Base-by-base conservation (phyloP, 2,797 vertebrate genomes). In the Acestrorhynchus altus region DNA sequence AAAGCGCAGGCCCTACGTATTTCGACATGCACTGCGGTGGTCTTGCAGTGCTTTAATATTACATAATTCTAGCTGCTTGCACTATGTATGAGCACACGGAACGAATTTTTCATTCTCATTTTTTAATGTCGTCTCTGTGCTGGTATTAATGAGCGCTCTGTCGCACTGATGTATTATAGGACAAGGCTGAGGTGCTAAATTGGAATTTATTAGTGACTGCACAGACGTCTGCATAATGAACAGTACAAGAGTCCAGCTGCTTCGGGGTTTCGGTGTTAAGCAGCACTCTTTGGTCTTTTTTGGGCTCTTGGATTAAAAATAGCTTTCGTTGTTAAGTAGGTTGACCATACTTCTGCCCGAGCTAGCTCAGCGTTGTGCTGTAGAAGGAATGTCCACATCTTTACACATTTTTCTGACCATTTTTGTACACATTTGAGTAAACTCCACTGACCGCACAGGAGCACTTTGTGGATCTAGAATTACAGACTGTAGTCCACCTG, bases 41-140 rank as follows among this genome's bases (percentile, higher is more conserved):
- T 22, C 39, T 65, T 4, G 42, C 13, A 22, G 10, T 47, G 1
- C 24, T 47, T 66, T 66, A 47, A 52, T 42, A 44, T 78, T 66
- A 59, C 20, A 64, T 78, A 65, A 72, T 40, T 56, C 11, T 56
- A 68, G 76, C 57, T 42, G n/a, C 67, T 52, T 79, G 16, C 72
- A 74, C 79, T 40, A 66, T 79, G 74, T 39, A 82, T 63, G 70
- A 84, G 18, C 52, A 51, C 74, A 49, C 28, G 71, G 80, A 80
- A 80, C 77, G n/a, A 77, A 81, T 79, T 81, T 75, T 67, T 49
- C 74, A 68, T 31, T 52, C n/a, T 16, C 40, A 57, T 66, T 47
- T 66, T 44, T 47, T 72, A 65, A 47, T 12, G 40, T 28, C 7
- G 26, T 18, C 57, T 60, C 57, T 51, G 24, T 64, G 40, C 56